Base-by-base conservation (phyloP, 2,113 vertebrate species). In the Entelurus aequoreus region DNA sequence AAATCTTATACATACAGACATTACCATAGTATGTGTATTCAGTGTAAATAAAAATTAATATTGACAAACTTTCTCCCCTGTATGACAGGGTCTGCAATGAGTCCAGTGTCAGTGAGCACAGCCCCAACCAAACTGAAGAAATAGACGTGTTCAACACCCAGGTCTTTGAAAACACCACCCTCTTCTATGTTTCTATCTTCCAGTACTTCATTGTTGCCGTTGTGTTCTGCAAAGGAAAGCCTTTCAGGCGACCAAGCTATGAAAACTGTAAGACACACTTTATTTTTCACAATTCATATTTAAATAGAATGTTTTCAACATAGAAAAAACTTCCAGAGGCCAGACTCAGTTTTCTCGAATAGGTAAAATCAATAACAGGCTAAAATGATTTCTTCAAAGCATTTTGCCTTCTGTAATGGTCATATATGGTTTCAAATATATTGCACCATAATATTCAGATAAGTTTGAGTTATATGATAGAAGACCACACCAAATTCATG, bases 201-300 rank as follows among this genome's bases (percentile, higher is more conserved):
- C 97, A 99, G 88, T 99, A 99, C 87, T 89, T 99, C 89, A 92
- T 90, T 37, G 94, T 98, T 59, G 96, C 96, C 72, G 76, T 99
- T 48, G 81, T 93, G 54, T 99, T 98, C 88, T 95, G 95, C 81
- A 98, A 98, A 82, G 97, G 97, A 71, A 97, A 94, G 70, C 97
- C 97, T 49, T 99, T 98, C 83, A 91, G 97, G 71, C 95, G 97
- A 72, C 95, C 96, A 1, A 94, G 92, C 91, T 97, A 96, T 86
- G 96, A 92, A 77, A 99, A 98, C 71, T 91, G 97, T 98, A 86
- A 89, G 96, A 12, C 16, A 28, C 28, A 28, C 28, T 28, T 3
- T 28, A 28, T 28, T 28, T 28, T 28, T 28, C 28, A 28, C 28
- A 28, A 28, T 28, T 28, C 28, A 28, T 28, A 28, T 28, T 28